phyloP scores from a whole-genome alignment of 2,113 vertebrate genomes.

The Hippocampus guttulatus region DNA sequence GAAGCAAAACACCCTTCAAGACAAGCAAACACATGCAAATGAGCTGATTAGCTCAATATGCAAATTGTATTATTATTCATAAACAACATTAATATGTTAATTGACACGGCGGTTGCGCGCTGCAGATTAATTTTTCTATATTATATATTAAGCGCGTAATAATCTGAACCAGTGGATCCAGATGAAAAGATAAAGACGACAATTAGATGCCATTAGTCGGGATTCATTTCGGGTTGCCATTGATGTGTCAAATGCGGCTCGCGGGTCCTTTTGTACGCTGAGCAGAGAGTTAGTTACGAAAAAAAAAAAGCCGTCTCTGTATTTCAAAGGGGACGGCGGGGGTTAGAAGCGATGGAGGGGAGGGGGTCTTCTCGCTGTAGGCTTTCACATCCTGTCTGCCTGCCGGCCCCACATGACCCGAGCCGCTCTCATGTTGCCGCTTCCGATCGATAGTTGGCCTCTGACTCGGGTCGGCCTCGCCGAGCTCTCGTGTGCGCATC shows the following conservation, averaged over 20 bases:
- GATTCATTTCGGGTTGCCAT: constrained; percentile 22
- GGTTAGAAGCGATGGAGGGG: neutral
- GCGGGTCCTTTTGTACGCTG: constrained; percentile 33
- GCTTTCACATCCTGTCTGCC: constrained; percentile 40
- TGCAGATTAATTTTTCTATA: constrained; percentile 48
- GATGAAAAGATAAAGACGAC: constrained; percentile 50
- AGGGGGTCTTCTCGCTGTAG: constrained; percentile 23
- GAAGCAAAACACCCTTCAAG: constrained; percentile 54
- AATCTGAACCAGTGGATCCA: constrained; percentile 36
- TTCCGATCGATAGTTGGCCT: constrained; percentile 68
- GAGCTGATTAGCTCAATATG: constrained; percentile 55
- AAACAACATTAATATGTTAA: constrained; percentile 60
- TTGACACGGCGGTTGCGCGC: constrained; percentile 33
- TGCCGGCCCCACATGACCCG: constrained; percentile 58
- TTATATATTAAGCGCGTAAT: constrained; percentile 39
- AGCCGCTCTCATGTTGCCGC: constrained; percentile 65
- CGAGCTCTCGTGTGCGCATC: constrained; percentile 59
- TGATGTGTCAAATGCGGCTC: constrained; percentile 40
- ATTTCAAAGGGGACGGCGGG: constrained; percentile 20
- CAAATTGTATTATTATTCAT: constrained; percentile 55
- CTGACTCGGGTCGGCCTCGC: constrained; percentile 66
- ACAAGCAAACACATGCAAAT: constrained; percentile 68
- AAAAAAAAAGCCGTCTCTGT: constrained; percentile 13
- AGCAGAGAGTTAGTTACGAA: constrained; percentile 7
- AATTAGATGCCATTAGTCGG: constrained; percentile 36